These are phyloP conservation scores for Tichodroma muraria DNA, from an alignment of 2,113 vertebrate genomes.

Conservation along the genomic window DNA sequence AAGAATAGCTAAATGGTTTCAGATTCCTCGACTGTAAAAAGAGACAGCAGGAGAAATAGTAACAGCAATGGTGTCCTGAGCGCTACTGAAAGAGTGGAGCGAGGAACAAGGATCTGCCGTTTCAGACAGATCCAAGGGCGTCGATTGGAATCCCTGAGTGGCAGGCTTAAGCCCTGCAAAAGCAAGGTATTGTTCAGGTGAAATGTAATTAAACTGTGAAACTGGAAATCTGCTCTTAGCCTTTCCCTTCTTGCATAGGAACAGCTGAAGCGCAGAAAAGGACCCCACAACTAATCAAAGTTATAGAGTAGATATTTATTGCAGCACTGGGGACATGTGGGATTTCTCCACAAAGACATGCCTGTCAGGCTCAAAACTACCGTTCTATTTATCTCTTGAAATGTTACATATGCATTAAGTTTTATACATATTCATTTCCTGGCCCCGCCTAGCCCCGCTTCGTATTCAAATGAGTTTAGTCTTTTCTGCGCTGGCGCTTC, in stretches of 20 bases:
- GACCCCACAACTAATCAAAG: no score
- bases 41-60: not conserved
- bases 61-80: not conserved
- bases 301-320: no score
- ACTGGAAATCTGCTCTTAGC: not conserved
- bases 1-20: not conserved
- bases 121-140: not conserved
- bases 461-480: no score
- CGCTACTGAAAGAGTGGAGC: not conserved
- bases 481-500: no score
- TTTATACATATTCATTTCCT: no score
- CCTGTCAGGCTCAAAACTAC: no score
- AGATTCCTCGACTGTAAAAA: not conserved
- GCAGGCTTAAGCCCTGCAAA: not conserved
- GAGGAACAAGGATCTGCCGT: not conserved
- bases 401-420: no score
- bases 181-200: not conserved
- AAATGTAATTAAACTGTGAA: not conserved
- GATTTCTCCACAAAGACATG: no score
- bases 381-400: no score
- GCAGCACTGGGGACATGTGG: no score
- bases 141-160: fast-evolving
- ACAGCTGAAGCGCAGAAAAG: not conserved
- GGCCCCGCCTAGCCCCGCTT: no score
- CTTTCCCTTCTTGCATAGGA: not conserved